These are phyloP conservation scores for Eulimnadia texana DNA, from an alignment of 1,140 invertebrate genomes.

Conservation along the genomic window DNA sequence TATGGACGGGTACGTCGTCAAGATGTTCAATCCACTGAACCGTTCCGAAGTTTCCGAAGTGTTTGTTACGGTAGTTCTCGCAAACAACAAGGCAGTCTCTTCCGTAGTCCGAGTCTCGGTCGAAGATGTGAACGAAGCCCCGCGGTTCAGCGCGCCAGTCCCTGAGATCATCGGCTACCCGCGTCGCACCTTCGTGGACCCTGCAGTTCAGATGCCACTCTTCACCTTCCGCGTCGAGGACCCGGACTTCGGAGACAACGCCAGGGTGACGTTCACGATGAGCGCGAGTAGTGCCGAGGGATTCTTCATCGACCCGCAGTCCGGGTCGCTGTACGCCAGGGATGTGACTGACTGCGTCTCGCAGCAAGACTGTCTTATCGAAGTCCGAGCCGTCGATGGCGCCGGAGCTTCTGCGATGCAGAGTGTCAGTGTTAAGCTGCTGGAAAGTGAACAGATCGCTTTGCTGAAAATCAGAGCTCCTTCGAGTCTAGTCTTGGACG, in stretches of 20 bases:
- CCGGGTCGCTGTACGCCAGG: background rate
- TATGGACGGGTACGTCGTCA: background rate
- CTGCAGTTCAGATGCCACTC: background rate
- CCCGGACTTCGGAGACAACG: background rate
- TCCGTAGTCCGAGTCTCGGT: background rate
- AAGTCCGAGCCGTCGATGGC: background rate
- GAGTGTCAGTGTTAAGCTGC: background rate
- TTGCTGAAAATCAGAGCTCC: background rate
- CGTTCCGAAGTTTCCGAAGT: background rate
- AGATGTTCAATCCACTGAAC: background rate
- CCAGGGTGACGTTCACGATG: background rate
- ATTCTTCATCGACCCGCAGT: background rate
- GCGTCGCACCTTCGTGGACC: background rate
- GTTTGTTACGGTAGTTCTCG: background rate
- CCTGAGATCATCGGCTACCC: background rate
- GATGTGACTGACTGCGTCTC: background rate
- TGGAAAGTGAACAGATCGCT: background rate
- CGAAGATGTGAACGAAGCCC: background rate
- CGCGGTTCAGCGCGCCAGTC: background rate
- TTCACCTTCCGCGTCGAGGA: background rate
- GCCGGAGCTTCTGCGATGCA: background rate
- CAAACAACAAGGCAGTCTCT: background rate
- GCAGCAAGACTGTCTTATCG: background rate
- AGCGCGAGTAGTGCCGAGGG: background rate
- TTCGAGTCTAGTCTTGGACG: background rate